phyloP scores from a whole-genome alignment of 1,140 invertebrate species.

The Bombus polaris region DNA sequence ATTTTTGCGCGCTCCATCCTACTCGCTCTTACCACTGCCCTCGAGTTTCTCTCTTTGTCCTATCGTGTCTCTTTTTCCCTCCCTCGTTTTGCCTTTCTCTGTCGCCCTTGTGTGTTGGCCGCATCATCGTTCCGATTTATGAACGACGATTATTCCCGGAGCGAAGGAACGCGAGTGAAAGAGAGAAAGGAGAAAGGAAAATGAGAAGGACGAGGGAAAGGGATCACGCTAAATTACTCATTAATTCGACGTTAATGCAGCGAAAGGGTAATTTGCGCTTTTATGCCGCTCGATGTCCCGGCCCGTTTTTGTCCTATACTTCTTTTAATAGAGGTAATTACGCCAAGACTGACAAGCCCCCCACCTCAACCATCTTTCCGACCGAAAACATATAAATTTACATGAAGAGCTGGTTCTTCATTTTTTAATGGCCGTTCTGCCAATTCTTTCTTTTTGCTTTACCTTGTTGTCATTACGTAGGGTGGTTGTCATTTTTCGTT shows the following conservation, averaged over 20 bases:
- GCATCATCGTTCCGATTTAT: slow-evolving; percentile 40
- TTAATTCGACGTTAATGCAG: slow-evolving; percentile 50
- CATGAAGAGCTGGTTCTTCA: background rate
- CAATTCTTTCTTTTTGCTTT: background rate
- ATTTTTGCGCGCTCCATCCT: slow-evolving; percentile 34
- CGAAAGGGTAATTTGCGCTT: slow-evolving; percentile 45
- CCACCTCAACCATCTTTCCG: background rate
- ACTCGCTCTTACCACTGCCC: background rate
- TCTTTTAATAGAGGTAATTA: slow-evolving; percentile 44
- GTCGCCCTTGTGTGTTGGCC: background rate
- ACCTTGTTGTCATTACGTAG: background rate
- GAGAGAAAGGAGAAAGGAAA: background rate
- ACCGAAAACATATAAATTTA: slow-evolving; percentile 23
- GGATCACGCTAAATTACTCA: slow-evolving; percentile 43
- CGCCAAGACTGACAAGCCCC: slow-evolving; percentile 20
- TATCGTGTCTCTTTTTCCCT: slow-evolving; percentile 10
- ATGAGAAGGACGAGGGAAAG: background rate
- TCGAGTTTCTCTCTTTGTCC: too few species aligned
- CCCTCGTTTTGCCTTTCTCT: background rate
- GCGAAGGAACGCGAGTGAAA: background rate
- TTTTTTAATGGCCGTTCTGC: background rate
- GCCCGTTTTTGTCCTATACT: slow-evolving; percentile 22
- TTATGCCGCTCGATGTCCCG: slow-evolving; percentile 24
- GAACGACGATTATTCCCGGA: slow-evolving; percentile 31
- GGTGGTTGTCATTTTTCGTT: too few species aligned